Conservation (phyloP, 1,140 invertebrate genomes). For the Aleiodes sp. region DNA sequence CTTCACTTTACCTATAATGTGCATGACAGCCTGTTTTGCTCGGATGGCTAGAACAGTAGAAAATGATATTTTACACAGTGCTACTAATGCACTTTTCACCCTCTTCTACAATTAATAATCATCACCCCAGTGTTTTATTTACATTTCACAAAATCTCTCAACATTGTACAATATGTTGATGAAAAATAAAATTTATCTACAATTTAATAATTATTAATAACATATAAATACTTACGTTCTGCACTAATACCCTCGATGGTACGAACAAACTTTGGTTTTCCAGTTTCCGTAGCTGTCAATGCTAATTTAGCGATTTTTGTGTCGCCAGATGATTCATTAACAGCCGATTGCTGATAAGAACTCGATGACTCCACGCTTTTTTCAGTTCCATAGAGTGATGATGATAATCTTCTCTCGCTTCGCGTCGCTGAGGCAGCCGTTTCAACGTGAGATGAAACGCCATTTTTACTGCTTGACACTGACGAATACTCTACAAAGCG, state of each 20-base stretch:
- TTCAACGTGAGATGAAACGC: constrained; percentile 63
- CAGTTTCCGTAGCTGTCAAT: constrained; percentile 61
- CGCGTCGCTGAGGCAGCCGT: constrained; percentile 64
- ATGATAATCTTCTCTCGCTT: constrained; percentile 48
- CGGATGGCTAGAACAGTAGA: constrained; percentile 63
- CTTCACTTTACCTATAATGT: constrained; percentile 65
- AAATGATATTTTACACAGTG: constrained; percentile 47
- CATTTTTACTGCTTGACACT: constrained; percentile 64
- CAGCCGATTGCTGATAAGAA: constrained; percentile 57
- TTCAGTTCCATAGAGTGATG: constrained; percentile 56
- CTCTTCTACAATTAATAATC: not conserved
- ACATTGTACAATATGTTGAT: not conserved
- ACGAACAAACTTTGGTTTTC: constrained; percentile 75
- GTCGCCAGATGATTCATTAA: constrained; percentile 51
- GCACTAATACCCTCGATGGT: constrained; percentile 79
- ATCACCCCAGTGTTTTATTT: not conserved
- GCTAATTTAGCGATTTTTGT: constrained; percentile 46
- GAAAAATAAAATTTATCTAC: not conserved
- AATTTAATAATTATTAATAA: not conserved
- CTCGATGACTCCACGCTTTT: constrained; percentile 56
- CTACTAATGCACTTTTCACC: constrained; percentile 26
- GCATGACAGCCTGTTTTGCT: constrained; percentile 65
- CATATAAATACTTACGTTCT: constrained; percentile 76
- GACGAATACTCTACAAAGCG: constrained; percentile 68
- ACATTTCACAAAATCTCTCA: not conserved